Conservation (phyloP, 1,140 invertebrate genomes). For the Grapholita molesta region DNA sequence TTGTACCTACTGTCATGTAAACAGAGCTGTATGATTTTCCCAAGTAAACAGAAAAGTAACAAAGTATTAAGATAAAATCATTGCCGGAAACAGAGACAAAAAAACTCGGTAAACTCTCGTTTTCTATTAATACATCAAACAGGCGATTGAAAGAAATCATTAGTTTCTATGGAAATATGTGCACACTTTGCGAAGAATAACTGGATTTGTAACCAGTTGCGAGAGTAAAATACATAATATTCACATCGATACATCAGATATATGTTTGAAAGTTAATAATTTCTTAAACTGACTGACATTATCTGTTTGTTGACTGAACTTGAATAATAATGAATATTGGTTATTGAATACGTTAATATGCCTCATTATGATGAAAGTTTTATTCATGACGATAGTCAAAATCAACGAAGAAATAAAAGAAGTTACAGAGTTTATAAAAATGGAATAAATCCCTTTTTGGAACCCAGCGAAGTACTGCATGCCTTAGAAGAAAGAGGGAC, state of each 20-base stretch:
- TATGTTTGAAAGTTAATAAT: slow-evolving; percentile 3
- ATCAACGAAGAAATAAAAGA: slow-evolving; percentile 74
- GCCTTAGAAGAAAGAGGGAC: slow-evolving; percentile 60
- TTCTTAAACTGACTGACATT: background rate
- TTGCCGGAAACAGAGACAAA: background rate
- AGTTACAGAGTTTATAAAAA: slow-evolving; percentile 75
- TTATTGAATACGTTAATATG: slow-evolving; percentile 52
- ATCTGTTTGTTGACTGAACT: background rate
- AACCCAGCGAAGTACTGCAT: slow-evolving; percentile 50
- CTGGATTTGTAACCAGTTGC: slow-evolving; percentile 20
- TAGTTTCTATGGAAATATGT: slow-evolving; percentile 34
- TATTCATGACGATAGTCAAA: slow-evolving; percentile 72
- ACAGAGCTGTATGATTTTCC: background rate
- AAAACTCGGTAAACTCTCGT: slow-evolving; percentile 22
- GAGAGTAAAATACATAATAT: background rate
- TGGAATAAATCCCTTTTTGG: slow-evolving; percentile 54
- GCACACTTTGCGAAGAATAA: slow-evolving; percentile 23
- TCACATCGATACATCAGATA: background rate
- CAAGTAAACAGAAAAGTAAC: background rate
- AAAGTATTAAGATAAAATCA: background rate
- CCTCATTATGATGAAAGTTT: slow-evolving; percentile 77
- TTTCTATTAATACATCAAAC: slow-evolving; percentile 58
- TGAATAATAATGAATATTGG: slow-evolving; percentile 23
- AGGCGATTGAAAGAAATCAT: slow-evolving; percentile 24
- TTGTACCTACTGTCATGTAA: background rate